phyloP scores from a whole-genome alignment of 2,888 invertebrate genomes.

The Charanyca ferruginea region DNA sequence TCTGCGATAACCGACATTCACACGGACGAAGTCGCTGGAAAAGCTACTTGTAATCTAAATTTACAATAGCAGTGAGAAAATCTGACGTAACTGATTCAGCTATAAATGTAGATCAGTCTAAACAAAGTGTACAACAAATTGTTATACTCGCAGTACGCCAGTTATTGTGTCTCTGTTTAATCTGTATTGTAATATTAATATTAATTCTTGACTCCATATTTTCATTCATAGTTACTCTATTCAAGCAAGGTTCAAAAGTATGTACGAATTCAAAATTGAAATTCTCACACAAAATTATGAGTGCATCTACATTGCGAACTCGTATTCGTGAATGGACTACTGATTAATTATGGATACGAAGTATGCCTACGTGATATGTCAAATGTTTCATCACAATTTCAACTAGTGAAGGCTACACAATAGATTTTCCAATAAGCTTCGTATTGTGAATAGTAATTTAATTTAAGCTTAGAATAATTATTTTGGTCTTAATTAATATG shows the following conservation, averaged over 20 bases:
- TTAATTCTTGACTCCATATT: conserved; percentile 18
- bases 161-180: conserved; percentile 13
- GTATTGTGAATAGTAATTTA: conserved; percentile 59
- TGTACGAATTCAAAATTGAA: conserved; percentile 27
- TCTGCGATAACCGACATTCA: too few relatives aligned
- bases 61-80: neutral
- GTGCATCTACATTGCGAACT: conserved; percentile 66
- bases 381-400: conserved; percentile 64
- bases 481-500: conserved; percentile 55
- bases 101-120: conserved; percentile 3
- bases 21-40: too few relatives aligned
- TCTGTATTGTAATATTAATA: conserved; percentile 20
- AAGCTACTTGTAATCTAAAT: too few relatives aligned
- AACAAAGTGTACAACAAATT: conserved; percentile 13
- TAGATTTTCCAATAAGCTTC: conserved; percentile 60
- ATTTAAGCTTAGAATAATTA: conserved; percentile 49
- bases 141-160: neutral
- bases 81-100: neutral
- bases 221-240: conserved; percentile 3
- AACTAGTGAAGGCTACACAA: conserved; percentile 57
- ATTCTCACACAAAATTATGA: conserved; percentile 60
- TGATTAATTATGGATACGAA: conserved; percentile 70
- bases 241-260: conserved; percentile 3
- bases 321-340: conserved; percentile 68
- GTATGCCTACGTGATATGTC: conserved; percentile 70